These are phyloP conservation scores for Lycophotia porphyrea DNA, from an alignment of 2,888 invertebrate species.

Conservation along the genomic window DNA sequence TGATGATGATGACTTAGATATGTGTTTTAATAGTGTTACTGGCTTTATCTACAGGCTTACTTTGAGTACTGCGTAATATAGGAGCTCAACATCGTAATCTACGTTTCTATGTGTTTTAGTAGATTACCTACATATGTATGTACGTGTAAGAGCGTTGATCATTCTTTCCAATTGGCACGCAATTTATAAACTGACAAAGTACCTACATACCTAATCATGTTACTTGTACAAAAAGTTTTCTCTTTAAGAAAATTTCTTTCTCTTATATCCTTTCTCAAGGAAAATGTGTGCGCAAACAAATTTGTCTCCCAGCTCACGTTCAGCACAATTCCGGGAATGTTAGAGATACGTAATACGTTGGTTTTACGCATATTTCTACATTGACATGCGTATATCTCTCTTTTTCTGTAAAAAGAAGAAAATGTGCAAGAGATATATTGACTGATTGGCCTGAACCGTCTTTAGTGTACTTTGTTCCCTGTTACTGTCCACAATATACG, in stretches of 20 bases:
- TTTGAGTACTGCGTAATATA: background rate
- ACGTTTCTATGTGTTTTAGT: background rate
- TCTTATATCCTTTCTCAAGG: constrained; percentile 74
- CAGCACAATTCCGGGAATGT: constrained; percentile 78
- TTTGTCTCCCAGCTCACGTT: constrained; percentile 81
- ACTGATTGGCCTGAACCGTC: constrained; percentile 13
- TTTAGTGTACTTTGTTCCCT: constrained; percentile 10
- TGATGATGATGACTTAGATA: background rate
- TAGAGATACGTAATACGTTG: constrained; percentile 78
- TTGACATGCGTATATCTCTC: constrained; percentile 69
- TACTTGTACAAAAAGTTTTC: constrained; percentile 67
- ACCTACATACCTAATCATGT: constrained; percentile 45
- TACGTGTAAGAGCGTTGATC: constrained; percentile 6
- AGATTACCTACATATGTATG: background rate
- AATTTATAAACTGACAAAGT: constrained; percentile 49
- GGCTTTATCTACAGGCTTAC: background rate
- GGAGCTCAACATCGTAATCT: background rate
- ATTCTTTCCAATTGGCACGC: constrained; percentile 34
- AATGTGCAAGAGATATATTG: constrained; percentile 11
- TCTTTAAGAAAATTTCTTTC: constrained; percentile 73
- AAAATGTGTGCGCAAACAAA: constrained; percentile 74
- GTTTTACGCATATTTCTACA: constrained; percentile 77
- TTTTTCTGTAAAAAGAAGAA: constrained; percentile 53
- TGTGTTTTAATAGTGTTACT: background rate
- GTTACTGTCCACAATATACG: background rate